Evolutionary conservation across 2,113 vertebrate genomes (phyloP), one percentile per base, ranked within the genome.

Genomic region (Cygnus atratus): DNA sequence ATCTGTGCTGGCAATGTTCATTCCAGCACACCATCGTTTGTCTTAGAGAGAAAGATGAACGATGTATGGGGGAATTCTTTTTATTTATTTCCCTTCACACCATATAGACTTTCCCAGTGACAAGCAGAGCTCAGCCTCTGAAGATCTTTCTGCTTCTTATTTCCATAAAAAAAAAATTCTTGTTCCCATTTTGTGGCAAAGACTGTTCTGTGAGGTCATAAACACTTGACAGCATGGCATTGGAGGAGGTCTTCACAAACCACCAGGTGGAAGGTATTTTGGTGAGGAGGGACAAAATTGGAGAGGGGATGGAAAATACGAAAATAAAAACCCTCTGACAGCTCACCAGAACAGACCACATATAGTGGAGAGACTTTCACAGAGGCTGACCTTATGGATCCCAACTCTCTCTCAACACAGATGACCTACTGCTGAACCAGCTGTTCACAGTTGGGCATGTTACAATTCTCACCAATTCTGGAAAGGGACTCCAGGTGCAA

Each of bases 1-100:
- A 9, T 16, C 68, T 67, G 20, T 33, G 57, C 26, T 22, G 18
- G 58, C 25, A 63, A 4, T 41, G 18, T 57, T 88, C 52, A 58
- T 75, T 83, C 78, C 55, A 31, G 62, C 58, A 78, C 18, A 31
- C 25, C 55, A 29, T 24, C 6, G 0, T 62, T 67, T 58, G 8
- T 8, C 61, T 84, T 63, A 44, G 50, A 73, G 54, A 91, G 76
- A 88, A 54, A 37, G 31, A 46, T 3, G 26, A 31, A 25, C 12
- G 4, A 37, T 1, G 0, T 1, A 48, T 0, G 0, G 28, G 39
- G 68, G 10, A 19, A 25, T 75, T 41, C 66, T 84, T 87, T 87
- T 26, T 48, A 39, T 39, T 39, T 39, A 39, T 44, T 21, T 11
- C 10, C 35, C 39, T 68, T 86, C 6, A 1, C 7, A 29, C 3